Conservation (phyloP, 2,797 vertebrate genomes). For the Coluber constrictor region DNA sequence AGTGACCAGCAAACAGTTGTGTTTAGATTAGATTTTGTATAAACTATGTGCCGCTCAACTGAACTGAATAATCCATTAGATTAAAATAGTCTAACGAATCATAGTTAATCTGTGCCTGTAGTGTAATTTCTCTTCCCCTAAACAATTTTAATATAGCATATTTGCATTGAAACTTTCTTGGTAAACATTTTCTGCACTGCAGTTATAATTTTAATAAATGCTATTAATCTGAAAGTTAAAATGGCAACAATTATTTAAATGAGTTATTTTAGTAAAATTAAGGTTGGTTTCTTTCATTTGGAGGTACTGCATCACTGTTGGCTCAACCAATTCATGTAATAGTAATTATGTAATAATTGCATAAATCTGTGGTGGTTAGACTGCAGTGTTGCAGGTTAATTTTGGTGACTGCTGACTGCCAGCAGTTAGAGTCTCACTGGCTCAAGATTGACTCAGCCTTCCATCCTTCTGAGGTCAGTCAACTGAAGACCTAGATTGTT, state of each 20-base stretch:
- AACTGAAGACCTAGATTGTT: too few relatives aligned
- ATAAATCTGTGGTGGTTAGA: too few relatives aligned
- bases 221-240: background rate
- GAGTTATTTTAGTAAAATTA: background rate
- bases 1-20: background rate
- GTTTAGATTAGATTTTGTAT: background rate
- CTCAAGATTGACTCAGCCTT: too few relatives aligned
- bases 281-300: background rate
- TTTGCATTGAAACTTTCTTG: background rate
- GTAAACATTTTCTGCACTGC: background rate
- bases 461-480: too few relatives aligned
- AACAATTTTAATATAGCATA: background rate
- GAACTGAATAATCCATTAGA: background rate
- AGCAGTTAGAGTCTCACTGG: too few relatives aligned
- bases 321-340: background rate
- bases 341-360: too few relatives aligned
- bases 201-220: background rate
- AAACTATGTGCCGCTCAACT: background rate
- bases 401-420: too few relatives aligned
- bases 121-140: background rate
- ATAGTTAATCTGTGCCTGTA: background rate
- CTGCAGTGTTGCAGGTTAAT: too few relatives aligned
- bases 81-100: background rate
- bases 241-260: background rate
- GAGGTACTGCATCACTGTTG: background rate